A percentile compares a stretch with the other conserved stretches of the same genome.
These are phyloP conservation scores for Meiosimyza platycephala DNA, from an alignment of 2,888 invertebrate species.

Conservation along the genomic window DNA sequence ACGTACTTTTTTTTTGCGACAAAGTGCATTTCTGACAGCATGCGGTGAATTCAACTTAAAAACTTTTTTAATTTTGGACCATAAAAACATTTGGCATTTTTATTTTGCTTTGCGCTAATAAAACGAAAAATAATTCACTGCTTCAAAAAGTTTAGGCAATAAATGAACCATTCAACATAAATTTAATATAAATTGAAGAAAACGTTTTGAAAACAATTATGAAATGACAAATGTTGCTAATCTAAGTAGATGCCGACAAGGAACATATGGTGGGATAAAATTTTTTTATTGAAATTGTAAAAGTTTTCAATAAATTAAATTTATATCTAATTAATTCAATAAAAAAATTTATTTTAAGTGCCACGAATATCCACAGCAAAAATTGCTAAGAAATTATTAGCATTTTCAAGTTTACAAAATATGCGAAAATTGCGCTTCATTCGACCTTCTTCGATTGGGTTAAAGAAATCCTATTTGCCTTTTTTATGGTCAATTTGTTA, in stretches of 20 bases:
- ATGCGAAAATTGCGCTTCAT: too few relatives aligned
- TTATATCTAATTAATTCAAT: too few relatives aligned
- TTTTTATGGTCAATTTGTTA: conserved; percentile 25
- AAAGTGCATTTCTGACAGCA: not conserved
- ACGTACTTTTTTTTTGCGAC: too few relatives aligned
- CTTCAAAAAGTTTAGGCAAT: not conserved
- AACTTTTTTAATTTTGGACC: conserved; percentile 34
- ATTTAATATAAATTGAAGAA: conserved; percentile 23
- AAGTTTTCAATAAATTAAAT: too few relatives aligned
- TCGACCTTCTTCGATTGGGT: too few relatives aligned
- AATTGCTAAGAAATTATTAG: too few relatives aligned
- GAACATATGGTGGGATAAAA: conserved; percentile 1
- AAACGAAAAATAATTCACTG: not conserved
- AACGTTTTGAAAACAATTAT: conserved; percentile 22
- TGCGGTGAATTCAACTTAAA: not conserved
- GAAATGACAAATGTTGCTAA: conserved; percentile 24
- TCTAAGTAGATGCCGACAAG: not conserved
- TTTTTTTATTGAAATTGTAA: too few relatives aligned
- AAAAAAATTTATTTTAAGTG: too few relatives aligned
- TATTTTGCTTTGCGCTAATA: not conserved
- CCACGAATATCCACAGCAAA: too few relatives aligned
- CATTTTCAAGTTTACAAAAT: too few relatives aligned
- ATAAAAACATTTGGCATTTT: not conserved
- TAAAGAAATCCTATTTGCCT: not conserved
- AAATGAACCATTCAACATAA: not conserved